phyloP scores from a whole-genome alignment of 2,797 vertebrate species.

The Calcarius lapponicus region DNA sequence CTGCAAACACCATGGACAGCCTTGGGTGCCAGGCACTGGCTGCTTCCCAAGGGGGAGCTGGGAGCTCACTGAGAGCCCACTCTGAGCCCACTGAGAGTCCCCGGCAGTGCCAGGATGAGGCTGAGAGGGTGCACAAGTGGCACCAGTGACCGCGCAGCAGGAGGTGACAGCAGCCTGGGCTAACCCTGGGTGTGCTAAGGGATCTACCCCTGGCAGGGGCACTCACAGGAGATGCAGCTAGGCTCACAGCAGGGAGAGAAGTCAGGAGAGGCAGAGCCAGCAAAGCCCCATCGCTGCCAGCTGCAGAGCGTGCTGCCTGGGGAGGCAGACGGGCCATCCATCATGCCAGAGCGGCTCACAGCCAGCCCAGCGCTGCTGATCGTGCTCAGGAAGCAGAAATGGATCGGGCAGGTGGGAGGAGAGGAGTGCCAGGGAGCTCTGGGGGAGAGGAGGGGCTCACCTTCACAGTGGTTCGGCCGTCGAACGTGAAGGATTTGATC shows the following conservation, averaged over 20 bases:
- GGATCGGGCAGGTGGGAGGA: background rate
- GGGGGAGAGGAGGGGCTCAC: constrained; percentile 59
- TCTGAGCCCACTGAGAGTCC: background rate
- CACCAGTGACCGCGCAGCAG: background rate
- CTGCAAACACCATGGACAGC: constrained; percentile 67
- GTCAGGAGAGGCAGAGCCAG: background rate
- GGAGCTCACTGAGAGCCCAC: background rate
- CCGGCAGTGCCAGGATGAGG: background rate
- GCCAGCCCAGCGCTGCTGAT: background rate
- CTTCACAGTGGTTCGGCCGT: constrained; percentile 97
- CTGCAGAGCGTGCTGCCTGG: background rate
- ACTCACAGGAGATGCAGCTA: background rate
- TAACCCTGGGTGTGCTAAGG: background rate
- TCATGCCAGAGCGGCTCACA: background rate
- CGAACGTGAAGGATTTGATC: constrained; percentile 99
- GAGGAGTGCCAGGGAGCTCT: accelerated
- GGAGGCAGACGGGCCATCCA: background rate
- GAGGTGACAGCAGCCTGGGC: background rate
- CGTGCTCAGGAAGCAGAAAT: background rate
- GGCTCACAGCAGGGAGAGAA: background rate
- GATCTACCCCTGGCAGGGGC: background rate
- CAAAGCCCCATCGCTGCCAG: background rate
- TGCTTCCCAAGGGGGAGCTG: background rate
- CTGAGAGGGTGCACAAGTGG: background rate
- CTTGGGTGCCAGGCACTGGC: background rate